Conservation (phyloP, 2,797 vertebrate genomes). For the Benthosema pterotum region DNA sequence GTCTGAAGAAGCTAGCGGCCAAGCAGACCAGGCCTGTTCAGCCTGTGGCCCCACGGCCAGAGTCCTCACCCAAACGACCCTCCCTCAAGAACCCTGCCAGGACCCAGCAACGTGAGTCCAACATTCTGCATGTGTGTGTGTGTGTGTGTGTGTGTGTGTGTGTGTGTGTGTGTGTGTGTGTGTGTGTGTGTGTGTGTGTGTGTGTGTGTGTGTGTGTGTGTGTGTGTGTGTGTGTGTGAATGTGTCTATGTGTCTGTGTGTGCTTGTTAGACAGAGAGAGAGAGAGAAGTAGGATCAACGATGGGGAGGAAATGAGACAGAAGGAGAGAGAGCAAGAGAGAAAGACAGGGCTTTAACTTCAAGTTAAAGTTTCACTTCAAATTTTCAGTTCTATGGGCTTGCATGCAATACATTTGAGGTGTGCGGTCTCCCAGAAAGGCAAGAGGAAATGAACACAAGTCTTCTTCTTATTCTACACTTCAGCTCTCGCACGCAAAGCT, state of each 20-base stretch:
- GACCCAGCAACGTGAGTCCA: conserved; percentile 78
- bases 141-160: too few relatives aligned
- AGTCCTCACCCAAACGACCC: conserved; percentile 91
- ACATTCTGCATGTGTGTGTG: not conserved
- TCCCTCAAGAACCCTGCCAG: conserved; percentile 80
- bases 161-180: too few relatives aligned
- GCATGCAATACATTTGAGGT: too few relatives aligned
- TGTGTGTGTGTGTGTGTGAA: too few relatives aligned
- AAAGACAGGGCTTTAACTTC: not conserved
- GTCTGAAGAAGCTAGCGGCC: conserved; percentile 91
- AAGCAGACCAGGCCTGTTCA: conserved; percentile 94
- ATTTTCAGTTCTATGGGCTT: too few relatives aligned
- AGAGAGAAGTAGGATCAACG: too few relatives aligned
- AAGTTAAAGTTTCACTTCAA: too few relatives aligned
- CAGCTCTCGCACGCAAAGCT: conserved; percentile 84
- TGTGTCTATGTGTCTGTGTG: not conserved
- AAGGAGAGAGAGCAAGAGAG: not conserved
- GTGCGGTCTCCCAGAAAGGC: too few relatives aligned
- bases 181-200: too few relatives aligned
- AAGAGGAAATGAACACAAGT: not conserved
- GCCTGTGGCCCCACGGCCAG: conserved; percentile 91
- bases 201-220: too few relatives aligned
- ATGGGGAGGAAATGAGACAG: too few relatives aligned
- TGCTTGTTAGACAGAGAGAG: too few relatives aligned
- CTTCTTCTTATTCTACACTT: conserved; percentile 21